Evolutionary conservation across 2,888 invertebrate species (phyloP).

Genomic region (Eupithecia subumbrata): DNA sequence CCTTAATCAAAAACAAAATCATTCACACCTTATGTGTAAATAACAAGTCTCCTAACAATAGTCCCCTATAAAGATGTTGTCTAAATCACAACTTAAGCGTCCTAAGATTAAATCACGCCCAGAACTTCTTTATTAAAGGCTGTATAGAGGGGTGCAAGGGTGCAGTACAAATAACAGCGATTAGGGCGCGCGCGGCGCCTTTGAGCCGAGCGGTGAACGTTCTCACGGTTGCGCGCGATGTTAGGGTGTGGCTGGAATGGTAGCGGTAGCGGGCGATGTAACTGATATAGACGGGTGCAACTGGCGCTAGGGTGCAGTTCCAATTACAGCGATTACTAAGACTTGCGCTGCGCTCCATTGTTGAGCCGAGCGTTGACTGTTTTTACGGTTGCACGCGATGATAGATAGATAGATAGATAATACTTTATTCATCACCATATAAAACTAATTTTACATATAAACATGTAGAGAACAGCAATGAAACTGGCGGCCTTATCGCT

Average conservation of each 20-base stretch:
- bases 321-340: slow-evolving; percentile 48
- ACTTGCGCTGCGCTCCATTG: too few species aligned
- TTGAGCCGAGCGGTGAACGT: slow-evolving; percentile 57
- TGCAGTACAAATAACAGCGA: slow-evolving; percentile 65
- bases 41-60: neutral
- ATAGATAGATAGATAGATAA: too few species aligned
- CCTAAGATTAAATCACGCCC: slow-evolving; percentile 29
- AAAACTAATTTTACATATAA: too few species aligned
- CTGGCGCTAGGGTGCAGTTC: slow-evolving; percentile 55
- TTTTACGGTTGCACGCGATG: too few species aligned
- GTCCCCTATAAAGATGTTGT: slow-evolving; percentile 7
- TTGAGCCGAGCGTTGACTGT: slow-evolving; percentile 25
- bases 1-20: neutral
- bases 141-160: slow-evolving; percentile 46
- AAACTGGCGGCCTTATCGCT: too few species aligned
- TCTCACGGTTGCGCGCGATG: slow-evolving; percentile 54
- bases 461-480: too few species aligned
- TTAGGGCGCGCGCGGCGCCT: slow-evolving; percentile 62
- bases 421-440: too few species aligned
- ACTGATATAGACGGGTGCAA: slow-evolving; percentile 24
- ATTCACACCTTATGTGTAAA: neutral
- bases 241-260: slow-evolving; percentile 28
- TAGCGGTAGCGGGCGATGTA: slow-evolving; percentile 28
- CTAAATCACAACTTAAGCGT: slow-evolving; percentile 28
- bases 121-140: slow-evolving; percentile 28